A percentile compares a stretch with the other conserved stretches of the same genome.
Evolutionary conservation across 2,113 vertebrate genomes (phyloP).

Genomic region (Megaptera novaeangliae): DNA sequence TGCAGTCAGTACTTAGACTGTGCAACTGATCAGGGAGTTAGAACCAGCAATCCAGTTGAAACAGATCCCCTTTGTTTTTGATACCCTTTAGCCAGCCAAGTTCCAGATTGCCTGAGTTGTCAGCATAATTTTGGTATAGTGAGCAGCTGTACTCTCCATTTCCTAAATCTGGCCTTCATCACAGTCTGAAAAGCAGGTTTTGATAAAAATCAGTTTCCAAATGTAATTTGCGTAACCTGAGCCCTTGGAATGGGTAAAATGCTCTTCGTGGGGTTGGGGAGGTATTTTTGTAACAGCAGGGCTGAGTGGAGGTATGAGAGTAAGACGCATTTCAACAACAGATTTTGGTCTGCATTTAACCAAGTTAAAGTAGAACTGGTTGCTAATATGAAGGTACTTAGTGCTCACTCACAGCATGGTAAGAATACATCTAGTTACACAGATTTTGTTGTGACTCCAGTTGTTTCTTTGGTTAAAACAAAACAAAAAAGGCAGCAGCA

Average conservation of each 20-base stretch:
- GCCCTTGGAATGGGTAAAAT: constrained; percentile 27
- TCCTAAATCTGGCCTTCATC: constrained; percentile 51
- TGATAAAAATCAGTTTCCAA: constrained; percentile 19
- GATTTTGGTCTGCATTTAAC: not conserved
- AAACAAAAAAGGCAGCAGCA: not conserved
- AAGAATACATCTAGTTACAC: not conserved
- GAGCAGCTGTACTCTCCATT: constrained; percentile 32
- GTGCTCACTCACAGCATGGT: not conserved
- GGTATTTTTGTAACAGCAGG: constrained; percentile 32
- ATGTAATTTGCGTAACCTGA: not conserved
- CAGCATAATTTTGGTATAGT: constrained; percentile 25
- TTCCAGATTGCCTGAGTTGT: constrained; percentile 23
- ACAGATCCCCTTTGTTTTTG: constrained; percentile 35
- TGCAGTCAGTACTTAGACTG: not conserved
- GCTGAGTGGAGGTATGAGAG: not conserved
- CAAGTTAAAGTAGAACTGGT: not conserved
- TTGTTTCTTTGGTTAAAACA: not conserved
- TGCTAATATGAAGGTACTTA: not conserved
- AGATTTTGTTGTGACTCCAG: not conserved
- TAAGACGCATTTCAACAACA: not conserved
- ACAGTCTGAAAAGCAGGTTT: constrained; percentile 33
- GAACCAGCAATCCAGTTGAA: constrained; percentile 17
- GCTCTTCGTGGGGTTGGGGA: not conserved
- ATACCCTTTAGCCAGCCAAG: constrained; percentile 14
- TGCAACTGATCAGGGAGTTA: not conserved